Base-by-base conservation (phyloP, 2,888 invertebrate species). In the Neoascia interrupta region DNA sequence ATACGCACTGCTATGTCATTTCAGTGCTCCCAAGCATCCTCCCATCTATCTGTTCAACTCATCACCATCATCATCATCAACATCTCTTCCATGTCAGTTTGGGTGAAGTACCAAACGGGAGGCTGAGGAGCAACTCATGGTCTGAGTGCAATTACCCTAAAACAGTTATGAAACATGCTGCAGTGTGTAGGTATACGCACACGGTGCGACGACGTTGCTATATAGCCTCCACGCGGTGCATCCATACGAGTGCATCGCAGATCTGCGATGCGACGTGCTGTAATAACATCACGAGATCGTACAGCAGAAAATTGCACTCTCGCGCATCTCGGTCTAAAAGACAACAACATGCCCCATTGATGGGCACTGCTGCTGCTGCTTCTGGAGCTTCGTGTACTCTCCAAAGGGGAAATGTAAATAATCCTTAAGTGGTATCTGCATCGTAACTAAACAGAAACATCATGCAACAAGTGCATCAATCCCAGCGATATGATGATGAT, bases 1-100 rank as follows among this genome's bases (percentile, higher is more conserved):
- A 34, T 70, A 79, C 73, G 73, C 79, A 73, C 54, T 81, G 82
- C 81, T 81, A 81, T 81, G 68, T 75, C 81, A 82, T 81, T 80
- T 81, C 70, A 81, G 26, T 51, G 69, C 64, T 69, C 80, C 53
- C 21, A 51, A 51, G 51, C 51, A 43, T 64, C 70, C 41, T 49
- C 66, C 63, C 31, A 63, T 64, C 56, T 54, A 56, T 68, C 53
- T 63, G 54, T 72, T 76, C 72, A 54, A 58, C 70, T 76, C 76
- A 72, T 76, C 76, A 76, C 70, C 63, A 70, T 69, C 70, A 75
- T 60, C 58, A 66, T 68, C 69, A 69, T 69, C 69, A 69, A 51
- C 76, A 72, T 76, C 76, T 72, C 72, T 66, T 60, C 72, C 76
- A 70, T 47, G 76, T 76, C 72, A 63, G 54, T 43, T 51, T 43